Evolutionary conservation across 2,113 vertebrate genomes (phyloP).

Genomic region (Toxostoma redivivum): DNA sequence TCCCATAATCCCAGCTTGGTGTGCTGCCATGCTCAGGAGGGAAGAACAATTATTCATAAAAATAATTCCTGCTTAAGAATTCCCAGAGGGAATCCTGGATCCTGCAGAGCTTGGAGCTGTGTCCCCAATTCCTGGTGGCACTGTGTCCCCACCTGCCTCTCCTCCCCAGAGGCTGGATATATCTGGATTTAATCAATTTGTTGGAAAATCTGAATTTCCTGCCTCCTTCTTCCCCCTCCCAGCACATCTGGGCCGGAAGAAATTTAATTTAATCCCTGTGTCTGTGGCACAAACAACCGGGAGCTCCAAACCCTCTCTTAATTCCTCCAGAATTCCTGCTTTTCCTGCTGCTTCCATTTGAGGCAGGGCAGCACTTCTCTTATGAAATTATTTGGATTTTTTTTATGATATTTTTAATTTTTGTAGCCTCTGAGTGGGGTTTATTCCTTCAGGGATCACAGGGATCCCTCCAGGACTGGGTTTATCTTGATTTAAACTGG

Average conservation of each 20-base stretch:
- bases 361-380: accelerated
- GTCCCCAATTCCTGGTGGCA: not conserved
- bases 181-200: not conserved
- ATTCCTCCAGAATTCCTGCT: not conserved
- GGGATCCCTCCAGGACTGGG: not conserved
- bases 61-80: not conserved
- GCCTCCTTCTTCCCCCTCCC: not conserved
- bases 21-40: accelerated
- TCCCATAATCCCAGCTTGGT: not conserved
- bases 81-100: not conserved
- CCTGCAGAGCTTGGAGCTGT: accelerated
- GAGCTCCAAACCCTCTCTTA: not conserved
- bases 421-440: not conserved
- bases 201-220: slow-evolving; percentile 4
- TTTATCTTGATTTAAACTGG: not conserved
- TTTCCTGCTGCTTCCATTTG: not conserved
- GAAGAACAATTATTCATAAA: too few species aligned
- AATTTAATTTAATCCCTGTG: slow-evolving; percentile 10
- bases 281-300: not conserved
- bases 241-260: slow-evolving; percentile 38
- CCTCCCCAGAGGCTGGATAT: not conserved
- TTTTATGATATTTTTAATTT: not conserved
- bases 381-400: not conserved
- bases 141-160: not conserved
- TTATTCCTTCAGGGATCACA: not conserved